These are phyloP conservation scores for Limnephilus marmoratus DNA, from an alignment of 2,888 invertebrate species.

Conservation along the genomic window DNA sequence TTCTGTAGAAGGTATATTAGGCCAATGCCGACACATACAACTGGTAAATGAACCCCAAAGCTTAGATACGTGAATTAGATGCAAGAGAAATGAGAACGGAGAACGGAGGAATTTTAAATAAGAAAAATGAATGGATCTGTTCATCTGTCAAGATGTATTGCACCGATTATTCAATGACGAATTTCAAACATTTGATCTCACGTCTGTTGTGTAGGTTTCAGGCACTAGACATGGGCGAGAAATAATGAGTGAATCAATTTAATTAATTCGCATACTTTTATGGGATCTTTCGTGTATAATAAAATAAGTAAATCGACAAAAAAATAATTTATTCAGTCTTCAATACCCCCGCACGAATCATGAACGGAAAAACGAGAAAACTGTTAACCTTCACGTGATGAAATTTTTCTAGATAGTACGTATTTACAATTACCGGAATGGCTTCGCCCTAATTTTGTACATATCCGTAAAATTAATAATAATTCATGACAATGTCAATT, in stretches of 20 bases:
- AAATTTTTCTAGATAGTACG: too few species aligned
- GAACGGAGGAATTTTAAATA: constrained; percentile 15
- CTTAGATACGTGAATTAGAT: constrained; percentile 5
- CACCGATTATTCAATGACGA: background rate
- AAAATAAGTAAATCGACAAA: too few species aligned
- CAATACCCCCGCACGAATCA: too few species aligned
- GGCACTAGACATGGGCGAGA: background rate
- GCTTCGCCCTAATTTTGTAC: too few species aligned
- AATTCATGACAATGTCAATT: too few species aligned
- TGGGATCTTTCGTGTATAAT: too few species aligned
- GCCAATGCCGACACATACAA: constrained; percentile 8
- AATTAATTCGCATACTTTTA: too few species aligned
- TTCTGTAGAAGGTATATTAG: constrained; percentile 9
- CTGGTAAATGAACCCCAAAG: constrained; percentile 26
- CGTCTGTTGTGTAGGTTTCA: background rate
- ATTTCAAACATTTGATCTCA: background rate
- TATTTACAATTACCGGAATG: too few species aligned
- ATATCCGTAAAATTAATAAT: too few species aligned
- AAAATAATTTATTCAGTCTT: too few species aligned
- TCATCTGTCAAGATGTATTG: background rate
- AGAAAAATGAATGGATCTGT: background rate
- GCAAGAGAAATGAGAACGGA: constrained; percentile 21
- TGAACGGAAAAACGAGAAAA: too few species aligned
- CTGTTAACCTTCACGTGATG: too few species aligned
- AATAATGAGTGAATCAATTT: background rate